phyloP scores from a whole-genome alignment of 2,113 vertebrate genomes.

The Amblyornis subalaris region DNA sequence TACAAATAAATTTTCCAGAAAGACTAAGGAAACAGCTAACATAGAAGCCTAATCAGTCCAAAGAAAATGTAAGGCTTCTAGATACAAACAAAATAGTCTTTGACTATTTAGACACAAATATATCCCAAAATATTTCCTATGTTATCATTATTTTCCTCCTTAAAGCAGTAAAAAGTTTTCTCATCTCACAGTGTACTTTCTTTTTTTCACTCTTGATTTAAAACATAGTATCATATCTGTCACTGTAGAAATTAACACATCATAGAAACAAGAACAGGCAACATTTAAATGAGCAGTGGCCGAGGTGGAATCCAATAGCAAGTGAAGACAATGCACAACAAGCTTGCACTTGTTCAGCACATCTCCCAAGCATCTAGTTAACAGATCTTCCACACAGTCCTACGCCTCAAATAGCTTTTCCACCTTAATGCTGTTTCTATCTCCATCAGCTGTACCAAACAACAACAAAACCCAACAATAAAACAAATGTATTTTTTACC shows the following conservation, averaged over 20 bases:
- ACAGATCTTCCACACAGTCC: background rate
- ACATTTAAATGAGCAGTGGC: background rate
- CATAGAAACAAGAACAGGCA: background rate
- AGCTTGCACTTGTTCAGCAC: background rate
- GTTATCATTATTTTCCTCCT: background rate
- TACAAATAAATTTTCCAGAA: background rate
- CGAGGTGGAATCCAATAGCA: background rate
- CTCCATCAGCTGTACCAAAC: background rate
- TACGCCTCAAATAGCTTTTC: background rate
- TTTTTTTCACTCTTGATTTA: background rate
- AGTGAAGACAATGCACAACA: background rate
- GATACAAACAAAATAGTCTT: background rate
- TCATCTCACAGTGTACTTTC: background rate
- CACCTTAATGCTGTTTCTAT: background rate
- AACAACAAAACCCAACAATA: background rate
- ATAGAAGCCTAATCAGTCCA: background rate
- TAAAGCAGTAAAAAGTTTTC: background rate
- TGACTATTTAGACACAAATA: background rate
- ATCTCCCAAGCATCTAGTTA: background rate
- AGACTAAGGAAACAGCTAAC: background rate
- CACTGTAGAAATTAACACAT: background rate
- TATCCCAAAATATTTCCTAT: background rate
- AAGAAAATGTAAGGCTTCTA: background rate
- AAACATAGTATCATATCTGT: background rate
- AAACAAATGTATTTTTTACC: background rate